Evolutionary conservation across 1,140 invertebrate species (phyloP).

Genomic region (Oncopeltus fasciatus): DNA sequence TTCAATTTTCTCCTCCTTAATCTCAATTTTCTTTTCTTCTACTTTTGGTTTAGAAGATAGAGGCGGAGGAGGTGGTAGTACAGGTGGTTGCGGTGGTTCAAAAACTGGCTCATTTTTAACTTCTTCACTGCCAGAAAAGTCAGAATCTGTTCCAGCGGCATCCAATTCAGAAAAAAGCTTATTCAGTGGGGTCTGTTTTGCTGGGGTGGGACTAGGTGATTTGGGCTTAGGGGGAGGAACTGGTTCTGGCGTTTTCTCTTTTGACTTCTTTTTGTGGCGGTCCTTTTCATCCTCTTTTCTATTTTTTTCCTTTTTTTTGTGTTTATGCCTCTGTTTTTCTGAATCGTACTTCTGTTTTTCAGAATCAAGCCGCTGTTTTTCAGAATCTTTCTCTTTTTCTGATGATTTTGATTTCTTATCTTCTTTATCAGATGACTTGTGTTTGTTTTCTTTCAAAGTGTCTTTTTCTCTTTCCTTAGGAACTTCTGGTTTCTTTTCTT

Average conservation of each 20-base stretch:
- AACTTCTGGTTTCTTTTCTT: slow-evolving; percentile 16
- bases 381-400: slow-evolving; percentile 30
- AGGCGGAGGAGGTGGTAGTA: neutral
- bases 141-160: slow-evolving; percentile 20
- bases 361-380: no score
- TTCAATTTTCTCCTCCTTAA: slow-evolving; percentile 12
- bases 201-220: slow-evolving; percentile 30
- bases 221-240: slow-evolving; percentile 29
- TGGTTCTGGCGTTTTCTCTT: slow-evolving; percentile 32
- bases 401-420: slow-evolving; percentile 26
- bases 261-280: slow-evolving; percentile 30
- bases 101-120: slow-evolving; percentile 8
- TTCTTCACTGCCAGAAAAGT: slow-evolving; percentile 16
- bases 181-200: slow-evolving; percentile 29
- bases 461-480: slow-evolving; percentile 30
- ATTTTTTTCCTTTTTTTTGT: slow-evolving; percentile 37
- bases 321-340: slow-evolving; percentile 34
- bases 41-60: neutral
- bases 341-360: slow-evolving; percentile 28
- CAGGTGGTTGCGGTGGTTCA: slow-evolving; percentile 10
- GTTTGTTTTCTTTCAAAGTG: slow-evolving; percentile 33
- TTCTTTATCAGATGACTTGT: slow-evolving; percentile 24
- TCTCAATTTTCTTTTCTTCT: slow-evolving; percentile 12
- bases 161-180: slow-evolving; percentile 13
- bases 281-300: slow-evolving; percentile 26